Percentiles rank a stretch among this genome's conserved stretches.
phyloP scores from a whole-genome alignment of 2,888 invertebrate species.

The Incurvaria masculella region DNA sequence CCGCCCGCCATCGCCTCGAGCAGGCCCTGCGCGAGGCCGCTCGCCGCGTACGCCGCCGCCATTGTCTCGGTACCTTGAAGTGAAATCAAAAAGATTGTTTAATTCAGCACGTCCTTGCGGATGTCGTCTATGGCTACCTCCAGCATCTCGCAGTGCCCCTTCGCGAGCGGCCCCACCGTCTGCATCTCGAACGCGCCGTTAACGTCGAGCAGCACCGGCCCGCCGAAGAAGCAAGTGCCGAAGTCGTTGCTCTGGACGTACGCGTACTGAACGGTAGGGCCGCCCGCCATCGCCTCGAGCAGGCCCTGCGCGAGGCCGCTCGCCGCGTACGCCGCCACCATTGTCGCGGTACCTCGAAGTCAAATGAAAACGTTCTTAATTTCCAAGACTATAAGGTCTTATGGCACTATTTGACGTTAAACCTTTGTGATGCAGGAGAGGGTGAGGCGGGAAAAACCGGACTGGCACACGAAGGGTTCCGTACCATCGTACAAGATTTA shows the following conservation, averaged over 20 bases:
- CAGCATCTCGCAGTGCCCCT: slow-evolving; percentile 30
- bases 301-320: slow-evolving; percentile 56
- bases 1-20: slow-evolving; percentile 43
- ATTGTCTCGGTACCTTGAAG: slow-evolving; percentile 57
- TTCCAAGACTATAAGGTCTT: too few species aligned
- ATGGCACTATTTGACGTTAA: too few species aligned
- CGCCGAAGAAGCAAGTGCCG: slow-evolving; percentile 35
- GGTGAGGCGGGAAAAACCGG: too few species aligned
- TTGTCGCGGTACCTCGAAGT: too few species aligned
- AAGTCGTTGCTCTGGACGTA: slow-evolving; percentile 39
- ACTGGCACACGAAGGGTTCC: too few species aligned
- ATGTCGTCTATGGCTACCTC: slow-evolving; percentile 28
- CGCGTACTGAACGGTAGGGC: slow-evolving; percentile 25
- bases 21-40: slow-evolving; percentile 55
- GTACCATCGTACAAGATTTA: too few species aligned
- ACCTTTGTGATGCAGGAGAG: too few species aligned
- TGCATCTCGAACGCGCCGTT: slow-evolving; percentile 31
- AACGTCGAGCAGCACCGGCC: slow-evolving; percentile 26
- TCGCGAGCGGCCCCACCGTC: slow-evolving; percentile 24
- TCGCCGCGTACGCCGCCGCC: slow-evolving; percentile 63
- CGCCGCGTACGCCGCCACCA: slow-evolving; percentile 64
- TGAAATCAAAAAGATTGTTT: too few species aligned
- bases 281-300: slow-evolving; percentile 43
- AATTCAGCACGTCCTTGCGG: slow-evolving; percentile 28
- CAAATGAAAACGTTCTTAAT: too few species aligned